phyloP scores from a whole-genome alignment of 2,113 vertebrate genomes.

The Phrynosoma platyrhinos region DNA sequence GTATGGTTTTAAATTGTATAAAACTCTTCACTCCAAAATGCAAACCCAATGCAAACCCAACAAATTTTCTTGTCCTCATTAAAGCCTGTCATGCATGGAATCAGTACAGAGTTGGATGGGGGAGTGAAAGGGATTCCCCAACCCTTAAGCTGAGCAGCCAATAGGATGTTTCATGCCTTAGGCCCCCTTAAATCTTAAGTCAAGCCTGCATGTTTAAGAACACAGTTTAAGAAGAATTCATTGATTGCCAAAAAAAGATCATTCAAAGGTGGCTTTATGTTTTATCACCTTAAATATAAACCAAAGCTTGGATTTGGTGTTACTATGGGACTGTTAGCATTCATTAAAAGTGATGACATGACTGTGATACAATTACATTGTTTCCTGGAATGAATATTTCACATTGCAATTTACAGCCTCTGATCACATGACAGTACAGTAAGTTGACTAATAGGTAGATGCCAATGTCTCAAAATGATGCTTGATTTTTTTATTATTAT shows the following conservation, averaged over 20 bases:
- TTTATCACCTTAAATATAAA: constrained; percentile 21
- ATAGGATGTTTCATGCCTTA: too few species aligned
- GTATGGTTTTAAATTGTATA: neutral
- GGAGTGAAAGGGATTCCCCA: neutral
- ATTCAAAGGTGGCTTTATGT: constrained; percentile 22
- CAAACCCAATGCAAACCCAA: too few species aligned
- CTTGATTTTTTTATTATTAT: constrained; percentile 55
- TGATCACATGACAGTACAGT: constrained; percentile 59
- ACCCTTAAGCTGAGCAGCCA: neutral
- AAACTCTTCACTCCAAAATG: neutral
- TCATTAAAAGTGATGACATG: constrained; percentile 42
- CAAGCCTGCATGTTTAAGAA: neutral
- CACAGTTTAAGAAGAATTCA: neutral
- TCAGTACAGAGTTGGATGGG: neutral
- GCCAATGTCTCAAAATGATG: constrained; percentile 57
- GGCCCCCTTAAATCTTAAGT: neutral
- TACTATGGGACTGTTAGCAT: constrained; percentile 35
- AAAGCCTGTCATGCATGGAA: neutral
- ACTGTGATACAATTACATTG: constrained; percentile 55
- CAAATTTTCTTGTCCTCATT: neutral
- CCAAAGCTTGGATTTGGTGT: constrained; percentile 32
- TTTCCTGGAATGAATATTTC: constrained; percentile 32
- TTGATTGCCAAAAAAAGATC: neutral
- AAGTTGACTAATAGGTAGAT: constrained; percentile 69
- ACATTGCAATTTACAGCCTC: constrained; percentile 34